These are phyloP conservation scores for Leuciscus idus DNA, from an alignment of 2,113 vertebrate species.

Conservation along the genomic window DNA sequence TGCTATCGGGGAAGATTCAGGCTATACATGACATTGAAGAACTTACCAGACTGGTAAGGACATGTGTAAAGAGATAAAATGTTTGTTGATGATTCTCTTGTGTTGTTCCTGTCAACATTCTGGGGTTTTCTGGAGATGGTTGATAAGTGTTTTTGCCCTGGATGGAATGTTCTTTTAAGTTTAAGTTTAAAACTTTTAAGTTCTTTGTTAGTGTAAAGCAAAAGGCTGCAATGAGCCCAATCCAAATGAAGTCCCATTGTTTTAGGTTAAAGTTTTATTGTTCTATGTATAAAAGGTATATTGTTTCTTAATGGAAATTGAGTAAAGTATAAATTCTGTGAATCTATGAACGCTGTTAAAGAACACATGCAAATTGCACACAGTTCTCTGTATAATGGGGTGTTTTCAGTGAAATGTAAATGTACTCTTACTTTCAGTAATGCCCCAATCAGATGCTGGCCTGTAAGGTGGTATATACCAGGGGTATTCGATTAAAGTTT, in stretches of 20 bases:
- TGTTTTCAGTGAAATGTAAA: background rate
- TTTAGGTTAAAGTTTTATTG: background rate
- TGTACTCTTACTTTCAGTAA: background rate
- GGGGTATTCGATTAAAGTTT: no score
- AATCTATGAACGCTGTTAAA: background rate
- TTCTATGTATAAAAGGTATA: background rate
- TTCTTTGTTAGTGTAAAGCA: background rate
- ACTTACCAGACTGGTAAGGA: conserved; percentile 86
- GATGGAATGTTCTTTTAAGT: background rate
- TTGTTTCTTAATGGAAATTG: background rate
- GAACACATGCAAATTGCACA: background rate
- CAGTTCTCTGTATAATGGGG: background rate
- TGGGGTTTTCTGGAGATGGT: background rate
- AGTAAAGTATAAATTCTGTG: background rate
- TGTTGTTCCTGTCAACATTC: conserved; percentile 10
- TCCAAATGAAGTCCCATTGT: background rate
- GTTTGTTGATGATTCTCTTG: background rate
- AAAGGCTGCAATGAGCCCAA: background rate
- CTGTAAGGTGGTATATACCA: no score
- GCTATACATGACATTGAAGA: conserved; percentile 87
- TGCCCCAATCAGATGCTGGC: background rate
- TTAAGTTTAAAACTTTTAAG: background rate
- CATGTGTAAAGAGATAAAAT: background rate
- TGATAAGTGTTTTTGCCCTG: background rate
- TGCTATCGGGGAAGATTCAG: conserved; percentile 82